Percentiles rank a stretch among this genome's conserved stretches.
These are phyloP conservation scores for Tragulus kanchil DNA, from an alignment of 2,113 vertebrate species.

Conservation along the genomic window DNA sequence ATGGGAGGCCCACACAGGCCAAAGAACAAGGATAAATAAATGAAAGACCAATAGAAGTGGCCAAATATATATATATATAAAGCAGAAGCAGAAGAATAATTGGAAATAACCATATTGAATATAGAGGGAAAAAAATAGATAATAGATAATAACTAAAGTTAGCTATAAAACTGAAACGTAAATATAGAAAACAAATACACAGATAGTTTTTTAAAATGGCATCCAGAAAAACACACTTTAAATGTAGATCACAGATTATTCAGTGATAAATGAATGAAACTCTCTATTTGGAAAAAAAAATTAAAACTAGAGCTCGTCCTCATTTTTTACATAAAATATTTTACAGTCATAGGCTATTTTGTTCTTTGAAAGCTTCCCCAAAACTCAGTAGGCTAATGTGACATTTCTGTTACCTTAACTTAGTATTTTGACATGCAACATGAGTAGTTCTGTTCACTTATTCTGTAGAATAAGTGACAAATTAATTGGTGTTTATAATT, in stretches of 20 bases:
- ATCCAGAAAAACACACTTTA: background rate
- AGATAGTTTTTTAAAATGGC: background rate
- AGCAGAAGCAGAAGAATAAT: background rate
- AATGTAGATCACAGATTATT: background rate
- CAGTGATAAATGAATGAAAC: background rate
- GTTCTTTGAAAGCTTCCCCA: background rate
- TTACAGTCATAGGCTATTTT: background rate
- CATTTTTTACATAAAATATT: background rate
- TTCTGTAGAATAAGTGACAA: slow-evolving; percentile 23
- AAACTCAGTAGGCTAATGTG: background rate
- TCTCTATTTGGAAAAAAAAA: background rate
- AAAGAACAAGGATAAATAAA: no score
- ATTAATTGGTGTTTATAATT: background rate
- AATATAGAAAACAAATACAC: background rate
- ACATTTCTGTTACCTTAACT: background rate
- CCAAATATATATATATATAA: no score
- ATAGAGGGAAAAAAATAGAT: background rate
- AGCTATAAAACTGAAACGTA: background rate
- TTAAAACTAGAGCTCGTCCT: background rate
- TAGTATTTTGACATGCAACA: background rate
- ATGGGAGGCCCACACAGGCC: no score
- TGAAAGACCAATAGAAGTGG: no score
- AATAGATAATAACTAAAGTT: background rate
- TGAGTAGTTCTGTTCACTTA: background rate
- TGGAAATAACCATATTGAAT: background rate